These are phyloP conservation scores for Guaruba guarouba DNA, from an alignment of 2,113 vertebrate genomes.

Conservation along the genomic window DNA sequence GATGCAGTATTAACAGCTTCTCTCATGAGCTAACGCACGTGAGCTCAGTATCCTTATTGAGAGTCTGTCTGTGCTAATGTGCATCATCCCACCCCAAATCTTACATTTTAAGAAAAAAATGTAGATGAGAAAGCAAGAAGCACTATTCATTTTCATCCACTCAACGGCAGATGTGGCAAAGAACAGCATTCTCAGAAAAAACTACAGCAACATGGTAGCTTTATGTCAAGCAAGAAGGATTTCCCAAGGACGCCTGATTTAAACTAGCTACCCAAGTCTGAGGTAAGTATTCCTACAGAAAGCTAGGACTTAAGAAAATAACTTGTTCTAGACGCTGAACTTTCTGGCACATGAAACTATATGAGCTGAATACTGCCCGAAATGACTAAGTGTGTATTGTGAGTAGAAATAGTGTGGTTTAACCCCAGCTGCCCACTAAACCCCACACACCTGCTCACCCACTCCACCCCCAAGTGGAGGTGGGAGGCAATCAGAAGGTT, in stretches of 20 bases:
- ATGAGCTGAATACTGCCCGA: neutral
- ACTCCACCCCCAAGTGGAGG: neutral
- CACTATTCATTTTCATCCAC: neutral
- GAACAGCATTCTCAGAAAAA: neutral
- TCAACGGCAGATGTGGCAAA: accelerated
- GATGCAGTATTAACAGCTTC: neutral
- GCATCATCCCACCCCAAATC: neutral
- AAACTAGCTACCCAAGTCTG: neutral
- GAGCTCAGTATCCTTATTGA: neutral
- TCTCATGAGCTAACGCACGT: neutral
- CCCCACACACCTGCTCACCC: accelerated
- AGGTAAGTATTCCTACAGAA: neutral
- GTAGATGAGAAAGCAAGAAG: neutral
- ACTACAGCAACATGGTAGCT: neutral
- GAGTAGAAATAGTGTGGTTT: neutral
- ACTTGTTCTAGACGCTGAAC: neutral
- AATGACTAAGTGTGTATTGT: neutral
- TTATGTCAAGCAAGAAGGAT: neutral
- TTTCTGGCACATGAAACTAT: neutral
- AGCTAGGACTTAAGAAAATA: neutral
- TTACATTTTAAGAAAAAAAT: neutral
- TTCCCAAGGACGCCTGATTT: neutral
- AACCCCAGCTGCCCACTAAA: too few relatives aligned
- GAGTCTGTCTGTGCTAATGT: neutral
- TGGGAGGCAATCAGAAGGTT: accelerated